A percentile compares a stretch with the other conserved stretches of the same genome.
Conservation (phyloP, 1,140 invertebrate species). For the Ceratina australensis region DNA sequence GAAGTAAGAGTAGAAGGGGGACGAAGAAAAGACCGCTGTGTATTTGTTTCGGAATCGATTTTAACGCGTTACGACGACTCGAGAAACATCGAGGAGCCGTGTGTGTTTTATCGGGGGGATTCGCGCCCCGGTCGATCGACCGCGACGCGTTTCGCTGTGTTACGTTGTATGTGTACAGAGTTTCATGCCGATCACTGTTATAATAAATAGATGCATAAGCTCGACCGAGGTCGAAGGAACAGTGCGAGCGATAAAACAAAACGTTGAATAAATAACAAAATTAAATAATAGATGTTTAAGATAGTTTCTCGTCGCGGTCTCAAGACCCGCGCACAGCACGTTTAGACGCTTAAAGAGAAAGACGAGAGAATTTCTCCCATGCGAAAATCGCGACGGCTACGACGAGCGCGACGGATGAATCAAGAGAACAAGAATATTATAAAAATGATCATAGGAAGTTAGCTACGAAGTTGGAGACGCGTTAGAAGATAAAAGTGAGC, state of each 20-base stretch:
- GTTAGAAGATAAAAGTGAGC: conserved; percentile 1
- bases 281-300: conserved; percentile 21
- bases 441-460: not conserved
- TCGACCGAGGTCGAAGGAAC: not conserved
- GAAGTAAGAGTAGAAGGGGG: not conserved
- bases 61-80: conserved; percentile 1
- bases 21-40: not conserved
- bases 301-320: conserved; percentile 41
- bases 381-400: conserved; percentile 29
- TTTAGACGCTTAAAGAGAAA: conserved; percentile 19
- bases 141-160: not conserved
- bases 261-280: not conserved
- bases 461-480: not conserved
- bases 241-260: not conserved
- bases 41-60: conserved; percentile 28
- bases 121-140: not conserved
- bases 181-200: not conserved
- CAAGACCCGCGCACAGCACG: conserved; percentile 46
- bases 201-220: not conserved
- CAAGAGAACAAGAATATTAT: not conserved
- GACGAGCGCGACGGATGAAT: conserved; percentile 20
- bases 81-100: not conserved
- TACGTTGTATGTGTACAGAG: conserved; percentile 14
- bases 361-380: conserved; percentile 16
- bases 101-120: conserved; percentile 12